These are phyloP conservation scores for Anticlea derivata DNA, from an alignment of 2,888 invertebrate species.

Conservation along the genomic window DNA sequence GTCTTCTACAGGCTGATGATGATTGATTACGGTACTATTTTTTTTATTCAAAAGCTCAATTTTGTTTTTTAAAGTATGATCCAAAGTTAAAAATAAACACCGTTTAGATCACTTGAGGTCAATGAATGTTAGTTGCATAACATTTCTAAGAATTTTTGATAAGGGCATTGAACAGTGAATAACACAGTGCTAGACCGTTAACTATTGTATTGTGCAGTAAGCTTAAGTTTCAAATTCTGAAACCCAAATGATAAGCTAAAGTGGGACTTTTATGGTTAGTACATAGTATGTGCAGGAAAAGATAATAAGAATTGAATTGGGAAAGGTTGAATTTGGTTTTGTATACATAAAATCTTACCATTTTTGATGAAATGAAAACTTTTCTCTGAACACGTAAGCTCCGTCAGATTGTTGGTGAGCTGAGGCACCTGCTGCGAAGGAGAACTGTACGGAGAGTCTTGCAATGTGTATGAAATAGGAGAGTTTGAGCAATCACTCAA, in stretches of 20 bases:
- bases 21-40: too few species aligned
- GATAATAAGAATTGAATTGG: too few species aligned
- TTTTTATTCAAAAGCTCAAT: too few species aligned
- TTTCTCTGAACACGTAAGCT: conserved; percentile 55
- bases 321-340: neutral
- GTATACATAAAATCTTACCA: conserved; percentile 34
- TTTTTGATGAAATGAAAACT: conserved; percentile 32
- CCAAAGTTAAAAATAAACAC: too few species aligned
- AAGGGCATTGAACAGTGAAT: neutral
- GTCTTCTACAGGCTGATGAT: too few species aligned
- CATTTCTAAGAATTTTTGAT: conserved; percentile 22
- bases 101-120: too few species aligned
- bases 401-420: conserved; percentile 57
- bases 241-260: too few species aligned
- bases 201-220: neutral
- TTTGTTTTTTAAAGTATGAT: too few species aligned
- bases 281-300: too few species aligned
- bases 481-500: conserved; percentile 64
- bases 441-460: conserved; percentile 63
- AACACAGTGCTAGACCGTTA: neutral
- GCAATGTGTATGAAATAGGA: conserved; percentile 49
- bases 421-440: conserved; percentile 72
- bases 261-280: too few species aligned
- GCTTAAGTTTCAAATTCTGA: too few species aligned
- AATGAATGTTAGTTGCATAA: neutral